phyloP scores from a whole-genome alignment of 2,113 vertebrate genomes.

The Nycticebus coucang region DNA sequence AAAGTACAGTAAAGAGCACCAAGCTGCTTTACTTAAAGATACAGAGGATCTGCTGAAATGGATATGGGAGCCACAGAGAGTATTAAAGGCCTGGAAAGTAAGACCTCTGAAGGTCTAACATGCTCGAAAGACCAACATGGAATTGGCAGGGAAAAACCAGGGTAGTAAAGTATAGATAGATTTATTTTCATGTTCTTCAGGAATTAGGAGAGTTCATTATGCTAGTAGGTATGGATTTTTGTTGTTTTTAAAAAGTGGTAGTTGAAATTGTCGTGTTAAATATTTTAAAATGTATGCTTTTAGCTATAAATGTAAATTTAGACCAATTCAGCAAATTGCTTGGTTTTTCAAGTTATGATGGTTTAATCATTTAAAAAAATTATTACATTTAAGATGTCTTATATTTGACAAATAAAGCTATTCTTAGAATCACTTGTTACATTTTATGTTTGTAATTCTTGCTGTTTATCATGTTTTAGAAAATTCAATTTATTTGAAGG shows the following conservation, averaged over 20 bases:
- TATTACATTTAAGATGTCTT: constrained; percentile 68
- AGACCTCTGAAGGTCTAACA: not conserved
- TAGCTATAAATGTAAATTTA: constrained; percentile 72
- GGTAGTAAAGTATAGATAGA: not conserved
- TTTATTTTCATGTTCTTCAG: constrained; percentile 38
- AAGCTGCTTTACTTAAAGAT: constrained; percentile 38
- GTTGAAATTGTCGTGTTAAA: constrained; percentile 59
- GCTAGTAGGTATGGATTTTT: not conserved
- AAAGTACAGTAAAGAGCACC: not conserved
- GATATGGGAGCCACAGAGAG: not conserved
- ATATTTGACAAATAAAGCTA: constrained; percentile 75
- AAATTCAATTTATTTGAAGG: constrained; percentile 81
- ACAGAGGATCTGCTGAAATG: constrained; percentile 22
- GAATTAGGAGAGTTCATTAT: not conserved
- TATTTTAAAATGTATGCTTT: constrained; percentile 73
- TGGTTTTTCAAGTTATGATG: constrained; percentile 74
- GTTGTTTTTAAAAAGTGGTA: not conserved
- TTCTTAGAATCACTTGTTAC: constrained; percentile 79
- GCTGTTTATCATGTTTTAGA: constrained; percentile 81
- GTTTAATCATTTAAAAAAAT: constrained; percentile 72
- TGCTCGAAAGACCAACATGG: not conserved
- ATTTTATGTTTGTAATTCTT: constrained; percentile 80
- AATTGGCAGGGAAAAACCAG: not conserved
- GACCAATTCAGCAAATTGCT: constrained; percentile 67
- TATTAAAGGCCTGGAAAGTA: not conserved